Evolutionary conservation across 2,888 invertebrate genomes (phyloP), one percentile per base, ranked within the genome.

Genomic region (Pterostichus madidus): DNA sequence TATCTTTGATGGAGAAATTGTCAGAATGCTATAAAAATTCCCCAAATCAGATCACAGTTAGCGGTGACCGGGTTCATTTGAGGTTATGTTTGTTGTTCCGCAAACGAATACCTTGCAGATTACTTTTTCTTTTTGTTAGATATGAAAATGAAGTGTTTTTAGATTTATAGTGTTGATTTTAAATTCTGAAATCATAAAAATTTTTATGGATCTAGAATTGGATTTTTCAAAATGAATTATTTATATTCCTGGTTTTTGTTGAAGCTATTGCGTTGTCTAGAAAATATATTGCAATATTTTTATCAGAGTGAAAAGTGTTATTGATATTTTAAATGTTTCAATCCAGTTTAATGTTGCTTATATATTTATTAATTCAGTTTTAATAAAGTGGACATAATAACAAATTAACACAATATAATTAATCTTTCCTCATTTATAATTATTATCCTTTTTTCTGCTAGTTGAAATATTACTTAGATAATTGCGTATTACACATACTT

Each of bases 11-110:
- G 35, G 77, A 77, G 77, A 77, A 77, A 77, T 77, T 77, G 17
- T 56, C 77, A 77, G 56, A 77, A 77, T 68, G 52, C 64, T 71
- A 53, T 80, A 80, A 80, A 64, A 80, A 80, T 80, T 80, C 80
- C 71, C 71, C 53, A 80, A 71, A 52, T 80, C 79, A 79, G 79
- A 79, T 64, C 79, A 64, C 61, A 79, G 61, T 39, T 61, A 59
- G 68, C 49, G 49, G 31, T 64, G 44, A 49, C 78, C 78, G 78
- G 68, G 79, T 79, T 64, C 68, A 79, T 32, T 79, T 44, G 64
- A 79, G 64, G 79, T 79, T 79, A 68, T 31, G 13, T 73, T 73
- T 17, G 32, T 64, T 64, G 46, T 52, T 75, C 75, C 75, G 75
- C 32, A 75, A 71, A 71, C 68, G 44, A 10, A 32, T n/a, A 24